phyloP scores from a whole-genome alignment of 2,888 invertebrate genomes.

The Drosophila emarginata region DNA sequence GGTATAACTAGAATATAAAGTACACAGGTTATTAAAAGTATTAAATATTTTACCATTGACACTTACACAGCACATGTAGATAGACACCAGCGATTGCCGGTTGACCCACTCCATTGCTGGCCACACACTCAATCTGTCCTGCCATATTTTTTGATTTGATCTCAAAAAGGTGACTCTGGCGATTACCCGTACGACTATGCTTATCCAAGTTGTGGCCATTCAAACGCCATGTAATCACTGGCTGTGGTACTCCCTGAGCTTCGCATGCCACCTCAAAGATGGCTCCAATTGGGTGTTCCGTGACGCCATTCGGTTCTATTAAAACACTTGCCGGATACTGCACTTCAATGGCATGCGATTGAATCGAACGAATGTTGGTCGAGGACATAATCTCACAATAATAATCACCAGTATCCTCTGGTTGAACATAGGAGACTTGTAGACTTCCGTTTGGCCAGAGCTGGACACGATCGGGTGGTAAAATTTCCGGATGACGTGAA shows the following conservation, averaged over 20 bases:
- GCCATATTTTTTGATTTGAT: conserved; percentile 85
- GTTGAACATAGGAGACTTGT: conserved; percentile 84
- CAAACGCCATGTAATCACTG: conserved; percentile 87
- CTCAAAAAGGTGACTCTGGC: conserved; percentile 78
- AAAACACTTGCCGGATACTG: conserved; percentile 88
- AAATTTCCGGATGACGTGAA: conserved; percentile 83
- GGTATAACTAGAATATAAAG: conserved; percentile 86
- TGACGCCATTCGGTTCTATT: conserved; percentile 87
- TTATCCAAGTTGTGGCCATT: conserved; percentile 71
- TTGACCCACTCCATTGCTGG: conserved; percentile 89
- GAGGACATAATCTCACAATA: conserved; percentile 83
- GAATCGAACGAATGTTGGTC: conserved; percentile 81
- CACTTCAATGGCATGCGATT: conserved; percentile 90
- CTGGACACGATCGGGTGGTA: conserved; percentile 84
- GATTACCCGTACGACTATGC: conserved; percentile 75
- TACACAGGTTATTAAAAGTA: neutral
- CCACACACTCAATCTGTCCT: conserved; percentile 89
- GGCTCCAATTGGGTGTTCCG: conserved; percentile 89
- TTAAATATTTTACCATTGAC: neutral
- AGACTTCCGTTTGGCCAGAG: conserved; percentile 89
- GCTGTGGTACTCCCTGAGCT: conserved; percentile 88
- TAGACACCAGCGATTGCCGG: conserved; percentile 87
- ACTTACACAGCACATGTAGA: conserved; percentile 89
- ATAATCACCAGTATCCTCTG: conserved; percentile 84
- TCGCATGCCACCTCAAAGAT: conserved; percentile 90